Percentiles rank a stretch among this genome's conserved stretches.
These are phyloP conservation scores for Pocillopora grandis DNA, from an alignment of 92 coral and sea anemone genomes.

Conservation along the genomic window DNA sequence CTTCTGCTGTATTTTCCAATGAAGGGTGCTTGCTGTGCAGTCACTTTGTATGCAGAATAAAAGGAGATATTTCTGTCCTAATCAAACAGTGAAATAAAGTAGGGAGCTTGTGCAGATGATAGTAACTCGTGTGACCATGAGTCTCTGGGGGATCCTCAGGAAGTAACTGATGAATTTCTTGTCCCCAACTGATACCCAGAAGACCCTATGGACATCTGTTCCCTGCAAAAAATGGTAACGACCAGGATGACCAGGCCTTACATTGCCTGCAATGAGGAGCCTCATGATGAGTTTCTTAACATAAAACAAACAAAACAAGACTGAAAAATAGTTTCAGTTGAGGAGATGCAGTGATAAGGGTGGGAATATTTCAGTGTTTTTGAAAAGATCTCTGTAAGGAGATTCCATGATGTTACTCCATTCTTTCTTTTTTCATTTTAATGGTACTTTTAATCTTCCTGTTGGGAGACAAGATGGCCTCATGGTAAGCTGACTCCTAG, in stretches of 20 bases:
- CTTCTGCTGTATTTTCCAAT: not conserved
- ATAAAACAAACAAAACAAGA: too few relatives aligned
- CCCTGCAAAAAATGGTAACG: constrained; percentile 25
- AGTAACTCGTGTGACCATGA: too few relatives aligned
- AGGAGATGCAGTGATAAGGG: too few relatives aligned
- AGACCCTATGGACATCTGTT: constrained; percentile 26
- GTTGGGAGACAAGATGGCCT: too few relatives aligned
- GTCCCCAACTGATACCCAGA: constrained; percentile 11
- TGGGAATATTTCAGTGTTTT: too few relatives aligned
- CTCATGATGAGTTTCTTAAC: not conserved
- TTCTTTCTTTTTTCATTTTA: too few relatives aligned
- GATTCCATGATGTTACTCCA: too few relatives aligned
- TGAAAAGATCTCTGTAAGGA: too few relatives aligned
- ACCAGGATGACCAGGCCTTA: not conserved
- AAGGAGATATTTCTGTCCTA: constrained; percentile 17
- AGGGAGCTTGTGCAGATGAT: not conserved
- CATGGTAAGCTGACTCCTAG: too few relatives aligned
- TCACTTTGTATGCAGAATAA: constrained; percentile 27
- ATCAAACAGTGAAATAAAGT: constrained; percentile 19
- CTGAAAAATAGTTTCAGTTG: too few relatives aligned
- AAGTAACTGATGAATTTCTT: constrained; percentile 1
- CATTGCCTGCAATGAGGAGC: not conserved
- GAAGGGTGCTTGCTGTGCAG: not conserved
- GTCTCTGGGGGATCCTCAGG: not conserved
- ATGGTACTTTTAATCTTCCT: too few relatives aligned